A percentile compares a stretch with the other conserved stretches of the same genome.
Conservation (phyloP, 2,113 vertebrate genomes). For the Tenebrosternarchus preto region DNA sequence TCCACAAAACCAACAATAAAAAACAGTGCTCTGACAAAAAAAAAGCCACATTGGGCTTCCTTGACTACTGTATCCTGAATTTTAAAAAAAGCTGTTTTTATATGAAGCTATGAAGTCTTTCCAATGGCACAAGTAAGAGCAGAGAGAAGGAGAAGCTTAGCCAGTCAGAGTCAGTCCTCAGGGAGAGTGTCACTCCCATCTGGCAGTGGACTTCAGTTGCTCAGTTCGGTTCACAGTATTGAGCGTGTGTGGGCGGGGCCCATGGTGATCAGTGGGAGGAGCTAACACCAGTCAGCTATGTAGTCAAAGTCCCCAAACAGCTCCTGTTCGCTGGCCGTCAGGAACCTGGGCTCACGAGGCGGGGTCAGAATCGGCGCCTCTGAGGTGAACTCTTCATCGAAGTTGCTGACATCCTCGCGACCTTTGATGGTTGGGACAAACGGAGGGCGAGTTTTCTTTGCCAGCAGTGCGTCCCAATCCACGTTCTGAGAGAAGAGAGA, state of each 20-base stretch:
- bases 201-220: conserved; percentile 62
- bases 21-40: conserved; percentile 78
- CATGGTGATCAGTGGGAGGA: conserved; percentile 26
- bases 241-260: conserved; percentile 42
- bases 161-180: conserved; percentile 31
- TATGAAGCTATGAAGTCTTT: conserved; percentile 62
- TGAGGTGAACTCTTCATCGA: conserved; percentile 92
- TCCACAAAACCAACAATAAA: conserved; percentile 48
- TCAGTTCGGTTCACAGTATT: conserved; percentile 79
- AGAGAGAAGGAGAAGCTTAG: conserved; percentile 51
- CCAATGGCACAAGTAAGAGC: conserved; percentile 78
- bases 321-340: conserved; percentile 83
- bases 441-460: conserved; percentile 85
- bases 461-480: conserved; percentile 90
- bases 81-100: not conserved
- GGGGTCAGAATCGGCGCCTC: conserved; percentile 88
- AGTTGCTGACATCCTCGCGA: conserved; percentile 89
- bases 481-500: conserved; percentile 77
- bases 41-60: conserved; percentile 10
- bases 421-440: conserved; percentile 87
- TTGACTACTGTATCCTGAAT: conserved; percentile 1
- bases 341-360: conserved; percentile 85
- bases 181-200: conserved; percentile 55
- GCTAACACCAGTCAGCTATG: conserved; percentile 89
- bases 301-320: conserved; percentile 91